Evolutionary conservation across 2,888 invertebrate genomes (phyloP).

Genomic region (Lasioglossum villosulum): DNA sequence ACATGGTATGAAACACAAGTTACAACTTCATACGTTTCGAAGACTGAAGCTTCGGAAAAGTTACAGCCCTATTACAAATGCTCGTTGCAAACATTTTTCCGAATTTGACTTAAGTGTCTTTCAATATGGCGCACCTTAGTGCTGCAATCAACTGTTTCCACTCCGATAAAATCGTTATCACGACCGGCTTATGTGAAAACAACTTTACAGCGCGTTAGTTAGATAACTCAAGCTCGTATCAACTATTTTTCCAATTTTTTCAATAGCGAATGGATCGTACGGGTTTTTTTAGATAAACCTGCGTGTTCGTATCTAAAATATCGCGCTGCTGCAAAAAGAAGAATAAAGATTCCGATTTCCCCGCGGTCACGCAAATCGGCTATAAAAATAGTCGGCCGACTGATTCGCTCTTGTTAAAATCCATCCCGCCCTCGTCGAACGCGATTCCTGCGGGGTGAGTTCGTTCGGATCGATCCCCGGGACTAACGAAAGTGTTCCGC

Average conservation of each 20-base stretch:
- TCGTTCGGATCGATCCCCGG: not conserved
- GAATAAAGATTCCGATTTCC: not conserved
- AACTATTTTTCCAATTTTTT: not conserved
- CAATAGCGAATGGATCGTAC: too few relatives aligned
- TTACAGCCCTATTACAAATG: too few relatives aligned
- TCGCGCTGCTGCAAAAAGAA: too few relatives aligned
- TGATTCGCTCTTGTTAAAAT: constrained; percentile 2
- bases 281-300: not conserved
- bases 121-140: not conserved
- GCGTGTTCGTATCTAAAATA: too few relatives aligned
- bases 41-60: too few relatives aligned
- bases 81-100: not conserved
- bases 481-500: constrained; percentile 46
- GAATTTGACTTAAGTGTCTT: not conserved
- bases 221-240: not conserved
- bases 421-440: not conserved
- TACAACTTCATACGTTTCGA: too few relatives aligned
- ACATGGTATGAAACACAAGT: too few relatives aligned
- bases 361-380: too few relatives aligned
- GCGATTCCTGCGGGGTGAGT: not conserved
- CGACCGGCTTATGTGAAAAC: too few relatives aligned
- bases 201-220: too few relatives aligned
- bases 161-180: not conserved
- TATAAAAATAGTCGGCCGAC: not conserved
- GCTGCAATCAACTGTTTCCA: not conserved